Base-by-base conservation (phyloP, 2,797 vertebrate genomes). In the Argentina silus region DNA sequence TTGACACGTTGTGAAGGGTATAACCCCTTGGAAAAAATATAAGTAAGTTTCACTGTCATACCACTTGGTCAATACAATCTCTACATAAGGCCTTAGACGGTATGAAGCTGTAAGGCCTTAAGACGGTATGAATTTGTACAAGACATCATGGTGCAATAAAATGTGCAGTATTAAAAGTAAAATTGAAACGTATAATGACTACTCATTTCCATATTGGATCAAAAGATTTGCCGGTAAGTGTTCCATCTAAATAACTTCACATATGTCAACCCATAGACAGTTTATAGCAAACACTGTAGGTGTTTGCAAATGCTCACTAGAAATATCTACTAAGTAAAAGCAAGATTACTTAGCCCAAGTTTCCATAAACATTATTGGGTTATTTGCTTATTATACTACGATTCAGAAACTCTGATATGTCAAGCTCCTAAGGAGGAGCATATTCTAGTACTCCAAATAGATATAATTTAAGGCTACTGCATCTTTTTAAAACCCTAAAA, bases 1-100 rank as follows among this genome's bases (percentile, higher is more conserved):
- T 70, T 69, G 73, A 83, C 73, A 62, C 65, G 60, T 43, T 77
- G 70, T 68, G 47, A 84, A 78, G 74, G 72, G 65, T 78, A 23
- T 71, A 74, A 74, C 36, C 67, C 67, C 66, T 76, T 74, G 9
- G 68, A 45, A 79, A 79, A 75, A 56, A 73, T 77, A 69, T 67
- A 61, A 63, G 78, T 79, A 68, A 61, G 15, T 68, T 78, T 78
- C 65, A 69, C 48, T 3, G 60, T 63, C n/a, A 55, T 44, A 23
- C 53, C 42, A 21, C 68, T 17, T 73, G 72, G 78, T 75, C 56
- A 23, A 68, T 42, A 36, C 3, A 45, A n/a, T 45, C 7, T 23
- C 9, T 45, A 48, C 64, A 50, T 44, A 44, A 44, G 10, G 27
- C 36, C 27, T 42, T 7, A 59, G 7, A 62, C 14, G 36, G 14